Evolutionary conservation across 2,888 invertebrate genomes (phyloP).

Genomic region (Drosophila acutilabella): DNA sequence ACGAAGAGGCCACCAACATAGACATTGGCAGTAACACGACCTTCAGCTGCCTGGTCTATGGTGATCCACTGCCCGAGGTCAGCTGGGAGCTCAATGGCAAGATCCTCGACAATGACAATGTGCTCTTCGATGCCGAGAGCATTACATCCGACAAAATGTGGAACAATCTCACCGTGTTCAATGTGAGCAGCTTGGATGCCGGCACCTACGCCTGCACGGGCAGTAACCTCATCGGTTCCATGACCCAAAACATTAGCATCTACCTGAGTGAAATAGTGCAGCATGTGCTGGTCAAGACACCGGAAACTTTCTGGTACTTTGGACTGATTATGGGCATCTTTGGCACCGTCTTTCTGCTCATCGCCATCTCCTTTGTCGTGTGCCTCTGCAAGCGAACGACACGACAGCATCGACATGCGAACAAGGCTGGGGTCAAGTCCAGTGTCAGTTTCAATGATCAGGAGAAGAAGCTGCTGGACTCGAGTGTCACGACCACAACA

Average conservation of each 20-base stretch:
- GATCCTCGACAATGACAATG: slow-evolving; percentile 86
- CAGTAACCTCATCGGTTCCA: slow-evolving; percentile 85
- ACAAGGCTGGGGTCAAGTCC: slow-evolving; percentile 89
- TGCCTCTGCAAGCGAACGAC: slow-evolving; percentile 86
- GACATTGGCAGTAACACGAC: slow-evolving; percentile 93
- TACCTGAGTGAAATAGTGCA: slow-evolving; percentile 89
- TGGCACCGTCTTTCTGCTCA: slow-evolving; percentile 88
- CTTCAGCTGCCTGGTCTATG: slow-evolving; percentile 92
- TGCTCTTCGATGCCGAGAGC: slow-evolving; percentile 85
- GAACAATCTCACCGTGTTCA: slow-evolving; percentile 93
- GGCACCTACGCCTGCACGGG: slow-evolving; percentile 92
- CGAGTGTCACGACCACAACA: slow-evolving; percentile 91
- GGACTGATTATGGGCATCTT: slow-evolving; percentile 90
- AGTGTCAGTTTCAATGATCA: slow-evolving; percentile 94
- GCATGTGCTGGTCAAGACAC: slow-evolving; percentile 86
- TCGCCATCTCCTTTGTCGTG: slow-evolving; percentile 88
- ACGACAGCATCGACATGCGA: slow-evolving; percentile 86
- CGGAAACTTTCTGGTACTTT: slow-evolving; percentile 92
- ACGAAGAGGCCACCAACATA: slow-evolving; percentile 87
- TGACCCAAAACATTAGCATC: slow-evolving; percentile 87
- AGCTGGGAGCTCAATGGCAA: slow-evolving; percentile 93
- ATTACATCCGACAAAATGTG: slow-evolving; percentile 86
- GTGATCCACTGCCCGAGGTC: slow-evolving; percentile 93
- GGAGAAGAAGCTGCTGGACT: slow-evolving; percentile 93
- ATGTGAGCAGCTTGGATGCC: slow-evolving; percentile 92